Evolutionary conservation across 2,888 invertebrate genomes (phyloP).

Genomic region (Melipona beecheii): DNA sequence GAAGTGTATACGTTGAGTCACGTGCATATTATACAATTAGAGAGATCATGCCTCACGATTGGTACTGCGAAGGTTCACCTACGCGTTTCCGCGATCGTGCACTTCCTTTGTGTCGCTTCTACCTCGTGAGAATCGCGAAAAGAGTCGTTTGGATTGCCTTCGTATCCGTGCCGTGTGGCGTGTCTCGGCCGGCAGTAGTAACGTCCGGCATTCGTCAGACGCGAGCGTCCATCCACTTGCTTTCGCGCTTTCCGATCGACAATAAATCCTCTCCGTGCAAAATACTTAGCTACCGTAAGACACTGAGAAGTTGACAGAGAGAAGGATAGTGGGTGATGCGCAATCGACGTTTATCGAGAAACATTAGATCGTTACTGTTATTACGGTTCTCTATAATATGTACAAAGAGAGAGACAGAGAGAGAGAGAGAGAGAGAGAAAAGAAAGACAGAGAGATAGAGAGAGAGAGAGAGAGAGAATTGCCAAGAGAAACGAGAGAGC

Average conservation of each 20-base stretch:
- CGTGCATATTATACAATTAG: constrained; percentile 62
- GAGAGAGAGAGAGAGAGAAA: neutral
- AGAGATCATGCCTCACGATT: constrained; percentile 62
- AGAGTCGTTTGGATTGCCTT: neutral
- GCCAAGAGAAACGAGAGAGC: constrained; percentile 6
- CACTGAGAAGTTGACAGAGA: constrained; percentile 32
- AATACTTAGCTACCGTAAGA: constrained; percentile 39
- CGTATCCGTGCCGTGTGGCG: neutral
- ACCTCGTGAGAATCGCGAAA: neutral
- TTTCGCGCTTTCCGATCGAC: neutral
- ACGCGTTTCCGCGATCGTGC: constrained; percentile 35
- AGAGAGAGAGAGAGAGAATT: constrained; percentile 1
- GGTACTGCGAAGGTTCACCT: constrained; percentile 24
- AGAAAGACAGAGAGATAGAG: neutral
- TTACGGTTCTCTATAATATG: neutral
- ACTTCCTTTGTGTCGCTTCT: neutral
- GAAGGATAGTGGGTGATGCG: neutral
- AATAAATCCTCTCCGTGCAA: constrained; percentile 22
- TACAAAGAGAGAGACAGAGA: neutral
- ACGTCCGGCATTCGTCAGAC: constrained; percentile 36
- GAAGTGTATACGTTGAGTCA: constrained; percentile 55
- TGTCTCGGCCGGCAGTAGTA: constrained; percentile 29
- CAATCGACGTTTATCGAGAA: neutral
- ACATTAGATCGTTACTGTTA: neutral
- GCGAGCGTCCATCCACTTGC: neutral